phyloP scores from a whole-genome alignment of 2,888 invertebrate genomes.

The Thumatha senex region DNA sequence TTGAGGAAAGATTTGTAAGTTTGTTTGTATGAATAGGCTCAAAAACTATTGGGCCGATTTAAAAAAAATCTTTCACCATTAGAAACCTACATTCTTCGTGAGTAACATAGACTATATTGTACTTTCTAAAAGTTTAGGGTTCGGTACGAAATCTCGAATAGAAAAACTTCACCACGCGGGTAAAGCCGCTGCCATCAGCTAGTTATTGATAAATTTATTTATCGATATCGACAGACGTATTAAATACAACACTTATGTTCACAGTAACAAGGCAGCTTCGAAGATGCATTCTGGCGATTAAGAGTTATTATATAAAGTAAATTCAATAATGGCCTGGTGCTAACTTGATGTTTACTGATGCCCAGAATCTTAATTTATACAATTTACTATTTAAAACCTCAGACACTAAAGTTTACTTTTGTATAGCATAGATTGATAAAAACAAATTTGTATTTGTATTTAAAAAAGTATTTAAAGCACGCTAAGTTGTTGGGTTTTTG shows the following conservation, averaged over 20 bases:
- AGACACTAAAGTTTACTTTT: slow-evolving; percentile 41
- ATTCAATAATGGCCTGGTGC: slow-evolving; percentile 80
- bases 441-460: slow-evolving; percentile 30
- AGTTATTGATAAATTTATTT: too few species aligned
- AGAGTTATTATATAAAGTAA: slow-evolving; percentile 83
- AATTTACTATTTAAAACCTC: slow-evolving; percentile 39
- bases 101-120: too few species aligned
- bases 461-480: slow-evolving; percentile 28
- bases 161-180: too few species aligned
- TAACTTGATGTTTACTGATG: slow-evolving; percentile 77
- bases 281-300: slow-evolving; percentile 80
- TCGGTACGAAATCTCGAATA: too few species aligned
- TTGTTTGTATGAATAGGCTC: too few species aligned
- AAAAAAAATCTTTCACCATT: too few species aligned
- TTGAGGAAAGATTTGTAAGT: too few species aligned
- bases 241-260: slow-evolving; percentile 48
- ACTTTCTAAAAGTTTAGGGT: too few species aligned
- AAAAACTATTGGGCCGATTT: too few species aligned
- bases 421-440: slow-evolving; percentile 28
- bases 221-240: background rate
- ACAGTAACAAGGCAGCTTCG: slow-evolving; percentile 76
- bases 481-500: slow-evolving; percentile 13
- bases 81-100: too few species aligned
- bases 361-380: slow-evolving; percentile 22
- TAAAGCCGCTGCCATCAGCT: too few species aligned